phyloP scores from a whole-genome alignment of 1,140 invertebrate genomes.

The Heliconius hewitsoni region DNA sequence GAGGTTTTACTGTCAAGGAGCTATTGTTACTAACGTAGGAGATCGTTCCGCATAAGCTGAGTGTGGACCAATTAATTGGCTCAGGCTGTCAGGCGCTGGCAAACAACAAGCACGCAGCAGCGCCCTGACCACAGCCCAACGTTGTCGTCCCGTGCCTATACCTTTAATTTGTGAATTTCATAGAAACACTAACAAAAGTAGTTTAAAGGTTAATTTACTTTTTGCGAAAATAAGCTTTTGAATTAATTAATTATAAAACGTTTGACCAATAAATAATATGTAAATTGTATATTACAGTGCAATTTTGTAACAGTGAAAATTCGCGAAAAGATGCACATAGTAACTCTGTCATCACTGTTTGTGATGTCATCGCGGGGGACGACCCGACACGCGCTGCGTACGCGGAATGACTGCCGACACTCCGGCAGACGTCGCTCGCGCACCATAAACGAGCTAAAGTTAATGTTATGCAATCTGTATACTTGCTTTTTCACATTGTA shows the following conservation, averaged over 20 bases:
- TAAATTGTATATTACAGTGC: not conserved
- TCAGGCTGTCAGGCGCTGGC: slow-evolving; percentile 64
- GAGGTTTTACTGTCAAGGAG: slow-evolving; percentile 56
- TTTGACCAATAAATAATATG: not conserved
- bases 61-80: slow-evolving; percentile 61
- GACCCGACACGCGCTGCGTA: slow-evolving; percentile 60
- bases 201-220: not conserved
- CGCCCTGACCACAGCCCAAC: slow-evolving; percentile 62
- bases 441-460: slow-evolving; percentile 39
- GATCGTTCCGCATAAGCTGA: slow-evolving; percentile 59
- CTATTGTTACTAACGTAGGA: slow-evolving; percentile 68
- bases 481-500: slow-evolving; percentile 25
- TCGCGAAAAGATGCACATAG: slow-evolving; percentile 21
- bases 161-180: slow-evolving; percentile 36
- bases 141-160: slow-evolving; percentile 56
- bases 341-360: slow-evolving; percentile 16
- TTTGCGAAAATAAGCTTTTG: not conserved
- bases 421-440: slow-evolving; percentile 38
- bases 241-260: not conserved
- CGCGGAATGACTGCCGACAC: slow-evolving; percentile 61
- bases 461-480: slow-evolving; percentile 34
- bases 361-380: slow-evolving; percentile 40
- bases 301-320: not conserved
- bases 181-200: slow-evolving; percentile 10
- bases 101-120: slow-evolving; percentile 69